These are phyloP conservation scores for Bombycilla garrulus DNA, from an alignment of 2,113 vertebrate species.

Conservation along the genomic window DNA sequence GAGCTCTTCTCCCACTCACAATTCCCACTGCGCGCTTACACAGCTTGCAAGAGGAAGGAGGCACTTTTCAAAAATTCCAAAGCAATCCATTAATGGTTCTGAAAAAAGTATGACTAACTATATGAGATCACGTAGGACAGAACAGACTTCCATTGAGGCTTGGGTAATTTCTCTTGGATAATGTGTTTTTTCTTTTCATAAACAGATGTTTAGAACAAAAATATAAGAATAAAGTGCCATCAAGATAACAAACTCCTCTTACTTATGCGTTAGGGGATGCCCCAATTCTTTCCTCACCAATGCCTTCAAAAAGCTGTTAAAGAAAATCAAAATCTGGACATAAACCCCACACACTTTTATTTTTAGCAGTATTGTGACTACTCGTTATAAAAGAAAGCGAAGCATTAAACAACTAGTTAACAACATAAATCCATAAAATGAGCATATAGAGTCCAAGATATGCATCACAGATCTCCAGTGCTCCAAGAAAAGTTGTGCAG, in stretches of 20 bases:
- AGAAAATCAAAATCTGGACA: neutral
- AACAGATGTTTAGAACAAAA: neutral
- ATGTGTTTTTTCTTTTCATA: neutral
- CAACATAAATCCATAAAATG: neutral
- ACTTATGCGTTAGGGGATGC: neutral
- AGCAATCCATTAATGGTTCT: neutral
- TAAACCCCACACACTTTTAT: accelerated
- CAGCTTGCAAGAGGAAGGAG: neutral
- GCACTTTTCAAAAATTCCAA: neutral
- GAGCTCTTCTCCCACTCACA: neutral
- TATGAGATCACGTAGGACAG: neutral
- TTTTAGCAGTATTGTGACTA: neutral
- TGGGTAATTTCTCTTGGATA: neutral
- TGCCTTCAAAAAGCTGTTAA: neutral
- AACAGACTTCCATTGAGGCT: neutral
- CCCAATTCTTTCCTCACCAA: neutral
- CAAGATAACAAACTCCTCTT: neutral
- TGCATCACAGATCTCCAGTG: neutral
- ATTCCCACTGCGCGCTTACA: accelerated
- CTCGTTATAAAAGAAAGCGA: neutral
- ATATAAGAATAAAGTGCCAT: neutral
- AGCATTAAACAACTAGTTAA: neutral
- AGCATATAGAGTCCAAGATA: neutral
- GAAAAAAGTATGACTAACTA: neutral
- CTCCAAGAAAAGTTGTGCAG: neutral